These are phyloP conservation scores for Varecia variegata DNA, from an alignment of 2,797 vertebrate genomes.

Conservation along the genomic window DNA sequence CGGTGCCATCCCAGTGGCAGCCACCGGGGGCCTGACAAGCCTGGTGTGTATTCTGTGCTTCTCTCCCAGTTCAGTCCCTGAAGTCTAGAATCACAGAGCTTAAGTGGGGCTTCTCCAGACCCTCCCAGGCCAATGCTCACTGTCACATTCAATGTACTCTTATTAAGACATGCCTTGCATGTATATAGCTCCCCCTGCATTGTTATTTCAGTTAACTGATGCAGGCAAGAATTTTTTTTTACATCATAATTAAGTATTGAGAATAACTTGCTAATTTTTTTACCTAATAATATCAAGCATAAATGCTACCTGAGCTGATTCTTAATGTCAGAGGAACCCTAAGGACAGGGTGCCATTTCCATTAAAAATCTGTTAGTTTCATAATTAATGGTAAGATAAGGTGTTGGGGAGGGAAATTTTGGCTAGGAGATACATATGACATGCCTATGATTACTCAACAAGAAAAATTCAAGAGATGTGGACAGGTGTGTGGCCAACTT, in stretches of 20 bases:
- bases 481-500: background rate
- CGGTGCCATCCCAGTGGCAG: accelerated
- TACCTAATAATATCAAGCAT: background rate
- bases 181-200: background rate
- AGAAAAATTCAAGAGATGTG: background rate
- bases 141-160: background rate
- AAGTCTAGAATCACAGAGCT: background rate
- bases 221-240: background rate
- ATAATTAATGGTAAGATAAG: conserved; percentile 13
- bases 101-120: background rate
- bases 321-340: background rate
- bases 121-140: background rate
- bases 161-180: background rate
- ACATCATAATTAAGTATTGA: background rate
- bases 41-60: background rate
- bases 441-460: background rate
- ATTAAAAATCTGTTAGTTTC: background rate
- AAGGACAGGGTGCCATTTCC: background rate
- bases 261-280: background rate
- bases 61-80: background rate
- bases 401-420: background rate
- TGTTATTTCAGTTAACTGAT: background rate
- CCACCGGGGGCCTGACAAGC: background rate
- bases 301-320: background rate
- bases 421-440: background rate